Evolutionary conservation across 1,140 invertebrate species (phyloP), one percentile per base, ranked within the genome.

Genomic region (Nasonia giraulti): DNA sequence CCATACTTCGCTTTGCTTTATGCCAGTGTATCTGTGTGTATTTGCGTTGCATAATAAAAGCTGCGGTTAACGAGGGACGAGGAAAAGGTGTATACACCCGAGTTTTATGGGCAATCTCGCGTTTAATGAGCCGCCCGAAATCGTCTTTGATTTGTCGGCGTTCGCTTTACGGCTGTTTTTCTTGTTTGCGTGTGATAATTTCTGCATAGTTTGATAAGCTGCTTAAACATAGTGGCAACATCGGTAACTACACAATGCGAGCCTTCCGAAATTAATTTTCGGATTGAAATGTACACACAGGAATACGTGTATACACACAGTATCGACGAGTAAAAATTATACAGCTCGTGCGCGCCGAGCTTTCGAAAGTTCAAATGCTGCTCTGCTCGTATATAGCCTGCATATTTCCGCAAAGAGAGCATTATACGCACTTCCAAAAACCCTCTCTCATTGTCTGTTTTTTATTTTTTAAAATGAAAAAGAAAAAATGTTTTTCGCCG

Each of bases 341-440:
- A n/a, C n/a, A n/a, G n/a, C n/a, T n/a, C n/a, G n/a, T n/a, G n/a
- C n/a, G n/a, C n/a, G n/a, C n/a, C n/a, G n/a, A n/a, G n/a, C n/a
- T n/a, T n/a, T n/a, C n/a, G n/a, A 80, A 80, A 80, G 62, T 71
- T 80, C 12, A 47, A 80, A 27, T 27, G 27, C 27, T 27, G 44
- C 69, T 17, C n/a, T 14, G 78, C 20, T 71, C n/a, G 37, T 23
- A 27, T 27, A 27, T 27, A 71, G 31, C 66, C 68, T 27, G 68
- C 27, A 71, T 37, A 37, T 71, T 71, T 71, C 10, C 23, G 14
- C 27, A 17, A 31, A 71, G 14, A 33, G 68, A 27, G 7, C 23
- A 71, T 4, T 37, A 37, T 6, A 10, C 44, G 77, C 31, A 40
- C 44, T 79, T 79, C 37, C 20, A 80, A 69, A 80, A 47, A 37